phyloP scores from a whole-genome alignment of 2,888 invertebrate genomes.

The Cyrtodaria siliqua region DNA sequence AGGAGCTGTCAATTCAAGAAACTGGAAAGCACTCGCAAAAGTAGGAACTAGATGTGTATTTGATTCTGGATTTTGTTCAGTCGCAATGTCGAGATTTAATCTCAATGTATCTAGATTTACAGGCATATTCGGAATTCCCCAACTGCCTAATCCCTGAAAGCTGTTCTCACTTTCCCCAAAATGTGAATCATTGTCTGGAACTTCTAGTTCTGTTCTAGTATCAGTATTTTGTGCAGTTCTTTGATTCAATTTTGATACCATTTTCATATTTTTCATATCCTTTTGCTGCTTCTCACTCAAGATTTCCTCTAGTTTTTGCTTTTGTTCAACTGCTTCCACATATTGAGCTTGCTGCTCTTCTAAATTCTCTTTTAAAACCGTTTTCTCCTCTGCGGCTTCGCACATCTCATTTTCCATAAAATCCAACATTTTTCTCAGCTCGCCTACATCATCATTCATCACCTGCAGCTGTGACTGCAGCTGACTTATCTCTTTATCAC shows the following conservation, averaged over 20 bases:
- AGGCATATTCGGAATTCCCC: too few relatives aligned
- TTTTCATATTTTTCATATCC: slow-evolving; percentile 63
- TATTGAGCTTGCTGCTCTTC: slow-evolving; percentile 53
- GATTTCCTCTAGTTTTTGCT: slow-evolving; percentile 56
- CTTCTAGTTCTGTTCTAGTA: slow-evolving; percentile 1
- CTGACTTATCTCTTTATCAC: slow-evolving; percentile 64
- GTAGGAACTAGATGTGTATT: slow-evolving; percentile 26
- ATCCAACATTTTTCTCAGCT: slow-evolving; percentile 64
- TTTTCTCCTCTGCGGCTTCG: slow-evolving; percentile 56
- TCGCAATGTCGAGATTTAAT: too few relatives aligned
- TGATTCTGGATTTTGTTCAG: not conserved
- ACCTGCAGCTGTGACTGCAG: slow-evolving; percentile 65
- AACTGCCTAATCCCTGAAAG: not conserved
- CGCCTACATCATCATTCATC: slow-evolving; percentile 66
- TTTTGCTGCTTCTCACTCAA: slow-evolving; percentile 62
- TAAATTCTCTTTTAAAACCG: slow-evolving; percentile 53
- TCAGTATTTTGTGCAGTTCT: not conserved
- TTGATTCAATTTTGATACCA: slow-evolving; percentile 40
- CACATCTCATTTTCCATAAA: slow-evolving; percentile 65
- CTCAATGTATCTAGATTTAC: too few relatives aligned
- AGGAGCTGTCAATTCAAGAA: slow-evolving; percentile 23
- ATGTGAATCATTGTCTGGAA: not conserved
- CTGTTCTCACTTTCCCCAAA: not conserved
- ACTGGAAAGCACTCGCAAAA: slow-evolving; percentile 39
- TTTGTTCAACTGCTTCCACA: slow-evolving; percentile 49